phyloP scores from a whole-genome alignment of 92 coral and sea anemone genomes.

The Heteractis magnifica region DNA sequence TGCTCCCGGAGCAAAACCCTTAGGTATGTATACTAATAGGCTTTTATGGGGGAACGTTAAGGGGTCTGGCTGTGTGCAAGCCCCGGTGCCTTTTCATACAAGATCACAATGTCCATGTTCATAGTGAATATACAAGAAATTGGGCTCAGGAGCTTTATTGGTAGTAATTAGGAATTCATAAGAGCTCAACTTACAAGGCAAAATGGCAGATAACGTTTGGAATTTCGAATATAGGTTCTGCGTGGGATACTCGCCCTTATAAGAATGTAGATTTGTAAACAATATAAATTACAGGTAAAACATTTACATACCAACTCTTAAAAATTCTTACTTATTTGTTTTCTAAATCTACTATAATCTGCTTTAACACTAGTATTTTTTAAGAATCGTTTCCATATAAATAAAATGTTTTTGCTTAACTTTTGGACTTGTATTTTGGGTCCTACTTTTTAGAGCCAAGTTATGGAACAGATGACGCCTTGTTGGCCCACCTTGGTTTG shows the following conservation, averaged over 20 bases:
- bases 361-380: constrained; percentile 65
- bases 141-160: constrained; percentile 54
- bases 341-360: constrained; percentile 67
- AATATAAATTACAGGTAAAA: constrained; percentile 89
- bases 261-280: constrained; percentile 72
- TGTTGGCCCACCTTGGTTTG: constrained; percentile 19
- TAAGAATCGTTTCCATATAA: constrained; percentile 83
- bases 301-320: constrained; percentile 89
- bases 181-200: constrained; percentile 54
- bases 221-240: constrained; percentile 52
- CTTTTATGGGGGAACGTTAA: too few relatives aligned
- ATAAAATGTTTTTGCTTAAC: constrained; percentile 70
- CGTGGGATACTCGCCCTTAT: constrained; percentile 46
- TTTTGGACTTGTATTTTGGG: constrained; percentile 26
- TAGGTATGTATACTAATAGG: too few relatives aligned
- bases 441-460: constrained; percentile 48
- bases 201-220: constrained; percentile 54
- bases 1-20: too few relatives aligned
- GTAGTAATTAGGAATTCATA: constrained; percentile 46
- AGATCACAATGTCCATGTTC: background rate
- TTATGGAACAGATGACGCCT: constrained; percentile 29
- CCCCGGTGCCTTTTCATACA: too few relatives aligned
- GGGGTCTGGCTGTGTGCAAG: too few relatives aligned
- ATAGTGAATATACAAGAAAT: background rate
- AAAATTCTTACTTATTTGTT: constrained; percentile 70